Evolutionary conservation across 2,113 vertebrate species (phyloP).

Genomic region (Lates calcarifer): DNA sequence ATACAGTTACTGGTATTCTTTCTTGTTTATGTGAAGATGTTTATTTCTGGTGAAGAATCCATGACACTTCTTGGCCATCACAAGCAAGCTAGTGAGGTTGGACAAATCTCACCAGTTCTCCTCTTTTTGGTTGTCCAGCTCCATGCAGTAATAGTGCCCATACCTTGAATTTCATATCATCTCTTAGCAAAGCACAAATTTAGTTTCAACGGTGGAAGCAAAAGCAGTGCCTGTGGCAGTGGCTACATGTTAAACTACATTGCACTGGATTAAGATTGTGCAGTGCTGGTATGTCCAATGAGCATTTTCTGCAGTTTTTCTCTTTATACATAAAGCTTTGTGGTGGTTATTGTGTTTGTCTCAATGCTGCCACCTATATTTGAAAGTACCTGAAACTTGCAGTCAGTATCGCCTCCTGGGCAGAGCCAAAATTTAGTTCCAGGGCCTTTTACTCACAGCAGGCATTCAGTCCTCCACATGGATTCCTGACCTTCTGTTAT

Average conservation of each 20-base stretch:
- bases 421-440: background rate
- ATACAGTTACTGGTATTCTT: background rate
- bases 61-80: no score
- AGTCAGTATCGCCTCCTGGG: background rate
- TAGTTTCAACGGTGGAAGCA: background rate
- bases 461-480: background rate
- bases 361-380: background rate
- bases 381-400: background rate
- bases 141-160: background rate
- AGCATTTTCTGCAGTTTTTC: background rate
- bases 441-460: background rate
- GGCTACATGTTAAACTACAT: background rate
- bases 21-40: slow-evolving; percentile 13
- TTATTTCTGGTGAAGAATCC: background rate
- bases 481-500: background rate
- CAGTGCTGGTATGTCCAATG: background rate
- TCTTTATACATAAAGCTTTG: background rate
- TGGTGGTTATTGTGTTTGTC: background rate
- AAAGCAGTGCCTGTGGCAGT: background rate
- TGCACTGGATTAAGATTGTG: background rate
- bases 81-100: no score
- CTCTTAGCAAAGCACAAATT: background rate
- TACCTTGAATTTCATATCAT: background rate
- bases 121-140: background rate
- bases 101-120: background rate